Base-by-base conservation (phyloP, 1,140 invertebrate species). In the Drosophila repletoides region DNA sequence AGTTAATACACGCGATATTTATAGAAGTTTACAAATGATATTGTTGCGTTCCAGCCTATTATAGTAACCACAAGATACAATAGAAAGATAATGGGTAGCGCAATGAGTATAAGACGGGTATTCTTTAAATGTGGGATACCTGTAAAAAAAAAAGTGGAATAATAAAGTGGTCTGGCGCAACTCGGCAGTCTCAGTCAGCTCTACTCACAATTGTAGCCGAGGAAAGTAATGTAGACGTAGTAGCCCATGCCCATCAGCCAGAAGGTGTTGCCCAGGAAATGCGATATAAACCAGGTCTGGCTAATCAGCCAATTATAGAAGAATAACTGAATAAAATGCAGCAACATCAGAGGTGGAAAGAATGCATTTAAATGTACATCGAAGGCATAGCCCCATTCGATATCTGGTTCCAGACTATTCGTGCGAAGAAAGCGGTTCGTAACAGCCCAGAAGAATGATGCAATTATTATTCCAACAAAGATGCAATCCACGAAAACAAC, bases 361-460 rank as follows among this genome's bases (percentile, higher is more conserved):
- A 98, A 98, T 4, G 98, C 98, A 92, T 99, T 99, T 58, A 99
- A 93, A 92, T 99, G 98, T 31, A 99, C 97, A 91, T 99, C 98
- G 92, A 99, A 99, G 21, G 97, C 95, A 91, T 99, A 99, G 1
- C 96, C 98, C 98, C 98, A 99, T 91, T 99, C 98, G 45, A 99
- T 97, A 91, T 97, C 96, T 31, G 94, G 93, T 24, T 93, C 93
- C 19, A 88, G 70, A 12, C 69, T 90, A 88, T 95, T 94, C 77
- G 94, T 93, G 41, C 95, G 91, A 75, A 99, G 91, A 91, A 97
- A 99, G 76, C 94, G 94, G 91, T 99, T 99, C 31, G 67, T 88
- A 33, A 91, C 90, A 91, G 93, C 96, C 98, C 98, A 99, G 73
- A 98, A 94, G 66, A 96, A 88, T 40, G 98, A 97, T 10, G 98